Evolutionary conservation across 2,888 invertebrate species (phyloP), one percentile per base, ranked within the genome.

Genomic region (Pomacea canaliculata): DNA sequence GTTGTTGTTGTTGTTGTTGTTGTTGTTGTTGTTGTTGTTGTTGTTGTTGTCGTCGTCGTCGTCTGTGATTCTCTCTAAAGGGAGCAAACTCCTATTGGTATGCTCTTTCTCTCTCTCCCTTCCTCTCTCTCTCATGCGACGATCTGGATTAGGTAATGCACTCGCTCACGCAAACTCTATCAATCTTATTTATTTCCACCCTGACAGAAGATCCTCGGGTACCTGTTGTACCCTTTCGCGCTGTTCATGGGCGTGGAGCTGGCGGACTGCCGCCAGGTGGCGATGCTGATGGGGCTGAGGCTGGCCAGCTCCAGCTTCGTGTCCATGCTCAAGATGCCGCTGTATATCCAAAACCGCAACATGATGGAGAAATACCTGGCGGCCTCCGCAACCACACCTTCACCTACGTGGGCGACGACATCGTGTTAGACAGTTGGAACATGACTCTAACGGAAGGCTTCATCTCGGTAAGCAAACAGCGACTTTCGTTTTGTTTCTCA

Each of bases 231-330:
- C 87, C 99, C 99, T 0, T 89, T 99, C 0, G 95, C 96, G 73
- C 97, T 94, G 93, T 88, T 96, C 18, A 96, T 99, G 95, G 99
- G 94, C 4, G 92, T 92, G 0, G 89, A 90, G 16, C 83, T 88
- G 71, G 92, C 92, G 0, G 94, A 96, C 82, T 95, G 95, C 81
- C 94, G 94, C 84, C 89, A 92, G 48, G 96, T 98, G 0, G 97
- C 95, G 0, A 93, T 94, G 62, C 92, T 98, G 13, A 94, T 98
- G 69, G 98, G 97, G 0, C 91, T 96, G n/a, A 98, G 98, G 92
- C 95, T 95, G 0, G 94, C 96, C n/a, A 93, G 97, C 18, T 97
- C 97, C 87, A 97, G 97, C 90, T 97, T 98, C 89, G 95, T 96
- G 0, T 97, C 97, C 0, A 97, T 97, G 88, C 92, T 94, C 86